phyloP scores from a whole-genome alignment of 2,797 vertebrate genomes.

The Hemibagrus guttatus region DNA sequence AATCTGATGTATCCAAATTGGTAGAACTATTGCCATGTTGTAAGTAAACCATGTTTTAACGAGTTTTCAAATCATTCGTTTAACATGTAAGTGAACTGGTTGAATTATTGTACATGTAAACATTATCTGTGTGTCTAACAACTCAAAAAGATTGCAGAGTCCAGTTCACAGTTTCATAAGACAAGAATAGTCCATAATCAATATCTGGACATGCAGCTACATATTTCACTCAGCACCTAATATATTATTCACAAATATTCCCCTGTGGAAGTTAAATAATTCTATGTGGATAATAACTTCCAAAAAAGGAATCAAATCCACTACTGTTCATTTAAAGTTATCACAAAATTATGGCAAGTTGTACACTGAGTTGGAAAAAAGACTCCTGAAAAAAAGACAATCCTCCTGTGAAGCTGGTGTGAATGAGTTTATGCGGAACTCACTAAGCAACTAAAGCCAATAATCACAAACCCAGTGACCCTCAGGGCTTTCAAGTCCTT shows the following conservation, averaged over 20 bases:
- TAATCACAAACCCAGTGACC: constrained; percentile 49
- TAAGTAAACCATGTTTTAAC: background rate
- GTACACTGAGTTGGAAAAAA: background rate
- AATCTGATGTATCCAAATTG: background rate
- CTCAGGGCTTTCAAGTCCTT: constrained; percentile 36
- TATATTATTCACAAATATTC: background rate
- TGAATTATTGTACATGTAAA: background rate
- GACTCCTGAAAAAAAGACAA: background rate
- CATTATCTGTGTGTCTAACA: background rate
- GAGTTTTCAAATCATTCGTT: background rate
- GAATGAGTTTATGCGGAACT: constrained; percentile 46
- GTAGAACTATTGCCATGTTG: too few species aligned
- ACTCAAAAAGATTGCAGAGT: background rate
- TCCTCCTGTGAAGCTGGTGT: constrained; percentile 34
- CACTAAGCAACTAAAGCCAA: constrained; percentile 34
- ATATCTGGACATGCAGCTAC: background rate
- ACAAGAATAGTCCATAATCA: constrained; percentile 9
- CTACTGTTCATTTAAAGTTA: background rate
- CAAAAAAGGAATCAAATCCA: background rate
- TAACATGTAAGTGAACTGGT: background rate
- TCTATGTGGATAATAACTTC: background rate
- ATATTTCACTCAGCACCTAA: background rate
- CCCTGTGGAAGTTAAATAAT: background rate
- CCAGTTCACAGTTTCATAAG: background rate
- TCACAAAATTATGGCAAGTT: background rate